phyloP scores from a whole-genome alignment of 23 tunicate species.

The Oikopleura albicans region DNA sequence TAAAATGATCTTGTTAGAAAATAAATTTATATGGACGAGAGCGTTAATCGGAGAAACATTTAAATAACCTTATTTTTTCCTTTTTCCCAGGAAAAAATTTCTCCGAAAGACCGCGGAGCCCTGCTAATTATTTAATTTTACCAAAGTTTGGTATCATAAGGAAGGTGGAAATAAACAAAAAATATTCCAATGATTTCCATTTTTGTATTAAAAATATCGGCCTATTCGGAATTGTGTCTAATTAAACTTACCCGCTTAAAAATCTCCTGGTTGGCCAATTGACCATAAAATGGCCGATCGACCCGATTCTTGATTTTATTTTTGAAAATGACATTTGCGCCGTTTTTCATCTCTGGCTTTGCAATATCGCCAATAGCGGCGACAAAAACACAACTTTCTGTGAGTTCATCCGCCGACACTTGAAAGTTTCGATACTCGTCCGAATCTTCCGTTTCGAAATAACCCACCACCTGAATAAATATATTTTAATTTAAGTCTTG shows the following conservation, averaged over 20 bases:
- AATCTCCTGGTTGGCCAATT: neutral
- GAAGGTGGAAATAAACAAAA: too few relatives aligned
- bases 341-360: slow-evolving; percentile 54
- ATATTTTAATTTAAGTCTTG: neutral
- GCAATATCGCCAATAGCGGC: slow-evolving; percentile 58
- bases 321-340: slow-evolving; percentile 59
- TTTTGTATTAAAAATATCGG: too few relatives aligned
- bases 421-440: slow-evolving; percentile 32
- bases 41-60: too few relatives aligned
- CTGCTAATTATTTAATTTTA: too few relatives aligned
- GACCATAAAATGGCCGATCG: slow-evolving; percentile 7
- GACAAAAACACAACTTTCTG: slow-evolving; percentile 65
- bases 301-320: slow-evolving; percentile 35
- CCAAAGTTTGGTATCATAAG: too few relatives aligned
- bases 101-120: too few relatives aligned
- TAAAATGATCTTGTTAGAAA: neutral
- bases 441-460: slow-evolving; percentile 41
- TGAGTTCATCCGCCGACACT: slow-evolving; percentile 41
- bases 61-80: too few relatives aligned
- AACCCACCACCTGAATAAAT: slow-evolving; percentile 32
- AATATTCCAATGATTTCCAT: too few relatives aligned
- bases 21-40: too few relatives aligned
- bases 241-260: neutral
- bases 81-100: too few relatives aligned
- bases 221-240: neutral